Base-by-base conservation (phyloP, 1,140 invertebrate species). In the Akabosia matsudoensis region DNA sequence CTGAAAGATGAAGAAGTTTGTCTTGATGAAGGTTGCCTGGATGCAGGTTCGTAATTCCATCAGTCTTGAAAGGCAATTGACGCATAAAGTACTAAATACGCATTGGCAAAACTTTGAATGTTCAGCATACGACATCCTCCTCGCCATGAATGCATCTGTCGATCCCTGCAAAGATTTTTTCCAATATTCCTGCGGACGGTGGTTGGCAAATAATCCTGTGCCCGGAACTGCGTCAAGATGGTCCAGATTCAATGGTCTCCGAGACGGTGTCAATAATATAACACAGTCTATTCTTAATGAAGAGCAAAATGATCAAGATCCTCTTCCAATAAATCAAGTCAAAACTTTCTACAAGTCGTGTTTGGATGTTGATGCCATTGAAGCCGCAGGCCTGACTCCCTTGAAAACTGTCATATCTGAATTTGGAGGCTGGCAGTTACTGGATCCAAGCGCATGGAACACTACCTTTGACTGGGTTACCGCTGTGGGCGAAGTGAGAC, bases 121-220 rank as follows among this genome's bases (percentile, higher is more conserved):
- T 31, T 16, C 64, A 81, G 85, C 85, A 28, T 76, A 83, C 14
- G 79, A 84, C 22, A 76, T 86, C 1, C 74, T 86, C 0, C 78
- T 82, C 1, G 85, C 85, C 30, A 85, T 87, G 75, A 83, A 87
- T 61, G 75, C 82, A 31, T 79, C 75, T 1, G 84, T 86, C 0
- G 83, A 88, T 79, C 89, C 89, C 0, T 90, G 89, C 72, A 52
- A 45, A 31, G 34, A 72, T 84, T 97, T 97, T 84, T 97, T 96
- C 84, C 89, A 93, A 82, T 97, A 91, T 82, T 91, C 94, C 0
- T 97, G 95, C 83, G 94, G 94, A 18, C 92, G 93, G 79, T 96
- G 94, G 94, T 89, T 90, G 31, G 88, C 88, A 31, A 86, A 90
- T 54, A 93, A 96, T 85, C 92, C 92, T 0, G 94, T 96, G 78